These are phyloP conservation scores for Lampropteryx suffumata DNA, from an alignment of 2,888 invertebrate genomes.

Conservation along the genomic window DNA sequence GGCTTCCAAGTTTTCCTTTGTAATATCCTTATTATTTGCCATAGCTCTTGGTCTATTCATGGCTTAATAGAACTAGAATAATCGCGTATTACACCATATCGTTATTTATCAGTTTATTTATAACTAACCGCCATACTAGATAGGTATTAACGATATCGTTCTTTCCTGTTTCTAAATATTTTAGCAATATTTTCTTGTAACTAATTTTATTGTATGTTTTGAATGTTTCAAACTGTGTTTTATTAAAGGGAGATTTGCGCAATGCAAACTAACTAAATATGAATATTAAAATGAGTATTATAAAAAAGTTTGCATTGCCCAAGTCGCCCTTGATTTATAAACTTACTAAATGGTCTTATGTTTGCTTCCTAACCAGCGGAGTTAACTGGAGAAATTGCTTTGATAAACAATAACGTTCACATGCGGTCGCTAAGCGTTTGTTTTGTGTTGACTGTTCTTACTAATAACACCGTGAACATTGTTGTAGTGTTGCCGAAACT, in stretches of 20 bases:
- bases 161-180: constrained; percentile 7
- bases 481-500: constrained; percentile 20
- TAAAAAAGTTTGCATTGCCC: not conserved
- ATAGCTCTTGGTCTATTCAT: constrained; percentile 32
- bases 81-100: constrained; percentile 15
- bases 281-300: too few species aligned
- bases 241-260: constrained; percentile 10
- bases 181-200: not conserved
- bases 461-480: constrained; percentile 29
- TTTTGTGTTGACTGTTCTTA: constrained; percentile 26
- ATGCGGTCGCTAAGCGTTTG: constrained; percentile 23
- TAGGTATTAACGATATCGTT: constrained; percentile 14
- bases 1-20: too few species aligned
- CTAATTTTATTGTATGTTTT: constrained; percentile 4
- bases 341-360: constrained; percentile 20
- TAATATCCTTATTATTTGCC: constrained; percentile 1
- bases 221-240: not conserved
- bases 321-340: constrained; percentile 6
- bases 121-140: constrained; percentile 16
- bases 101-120: not conserved
- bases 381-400: constrained; percentile 24
- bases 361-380: constrained; percentile 30
- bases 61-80: constrained; percentile 34
- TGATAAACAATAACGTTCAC: constrained; percentile 32
- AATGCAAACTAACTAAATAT: not conserved